Evolutionary conservation across 2,113 vertebrate genomes (phyloP), one percentile per base, ranked within the genome.

Genomic region (Brachyhypopomus gauderio): DNA sequence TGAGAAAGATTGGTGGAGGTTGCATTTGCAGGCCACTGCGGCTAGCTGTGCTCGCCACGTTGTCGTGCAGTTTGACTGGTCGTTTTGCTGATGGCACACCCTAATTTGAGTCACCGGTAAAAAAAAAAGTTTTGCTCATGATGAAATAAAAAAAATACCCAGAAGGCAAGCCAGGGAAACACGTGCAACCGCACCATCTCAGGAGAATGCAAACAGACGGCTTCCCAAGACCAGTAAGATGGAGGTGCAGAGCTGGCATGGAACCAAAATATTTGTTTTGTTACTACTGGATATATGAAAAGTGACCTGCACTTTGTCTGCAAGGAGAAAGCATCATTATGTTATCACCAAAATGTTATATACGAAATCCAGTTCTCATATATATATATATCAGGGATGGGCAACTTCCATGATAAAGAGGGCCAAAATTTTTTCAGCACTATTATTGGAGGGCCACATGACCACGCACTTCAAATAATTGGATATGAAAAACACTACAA

Each of bases 261-360:
- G 2, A 67, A n/a, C 17, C 34, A 41, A 38, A 38, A 20, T 30
- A 36, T 30, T 5, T 30, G 11, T 66, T 8, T 41, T 41, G 66
- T 20, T n/a, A 70, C 19, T 41, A 41, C 36, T 20, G 20, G 19
- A 70, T 41, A 12, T 22, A 22, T 12, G 22, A 70, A 70, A 70
- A n/a, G 34, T 70, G 66, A 70, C 66, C 66, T 41, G 66, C 66
- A 70, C 66, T 70, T 19, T 41, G 66, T 70, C 66, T 22, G 20
- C 66, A 70, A 38, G 7, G 34, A 30, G 30, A 62, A 62, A 66
- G 5, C 11, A 34, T 52, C 12, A 38, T 34, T n/a, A 27, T 69
- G 2, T 36, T 38, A 41, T 3, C 45, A 52, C 45, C 45, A 38
- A 41, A 67, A 67, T 67, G 34, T 36, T 34, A 11, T 14, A 52